Base-by-base conservation (phyloP, 2,888 invertebrate species). In the Stramonita haemastoma region DNA sequence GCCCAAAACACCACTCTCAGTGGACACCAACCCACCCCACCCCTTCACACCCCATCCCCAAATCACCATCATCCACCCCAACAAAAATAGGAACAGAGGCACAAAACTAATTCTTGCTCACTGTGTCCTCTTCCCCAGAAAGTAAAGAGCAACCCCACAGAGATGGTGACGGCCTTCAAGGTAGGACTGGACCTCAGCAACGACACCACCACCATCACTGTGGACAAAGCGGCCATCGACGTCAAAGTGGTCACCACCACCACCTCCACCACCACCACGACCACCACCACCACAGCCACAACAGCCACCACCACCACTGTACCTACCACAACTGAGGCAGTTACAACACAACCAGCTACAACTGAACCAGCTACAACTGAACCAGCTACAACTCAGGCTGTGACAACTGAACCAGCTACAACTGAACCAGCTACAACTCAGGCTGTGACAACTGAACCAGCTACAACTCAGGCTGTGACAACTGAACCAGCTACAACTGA, bases 111-210 rank as follows among this genome's bases (percentile, higher is more conserved):
- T 46, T 46, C 46, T 46, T 8, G 46, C 46, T 46, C 46, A 46
- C 46, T 46, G 4, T 46, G 19, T 60, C 60, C 22, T 11, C 22
- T 34, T 13, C 32, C 32, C 15, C 86, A 86, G 86, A n/a, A n/a
- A 32, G n/a, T 86, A 17, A 86, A 66, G 29, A 86, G 34, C 5
- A 22, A 60, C 56, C 32, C 57, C 17, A 60, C 86, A 22, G 29
- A 29, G 60, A 19, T 86, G 86, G 57, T 32, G 60, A 60, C 86
- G 32, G 86, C 86, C 17, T 86, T 86, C 60, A 29, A 60, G 22
- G n/a, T 8, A 17, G 86, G 86, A 4, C 29, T 86, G 60, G 57
- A 85, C 17, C 29, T 11, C 17, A 46, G 19, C 13, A 32, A 86
- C 19, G 17, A 8, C 57, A 66, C 60, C 32, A 86, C 19, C 29